phyloP scores from a whole-genome alignment of 2,797 vertebrate species.

The Psittacula echo region DNA sequence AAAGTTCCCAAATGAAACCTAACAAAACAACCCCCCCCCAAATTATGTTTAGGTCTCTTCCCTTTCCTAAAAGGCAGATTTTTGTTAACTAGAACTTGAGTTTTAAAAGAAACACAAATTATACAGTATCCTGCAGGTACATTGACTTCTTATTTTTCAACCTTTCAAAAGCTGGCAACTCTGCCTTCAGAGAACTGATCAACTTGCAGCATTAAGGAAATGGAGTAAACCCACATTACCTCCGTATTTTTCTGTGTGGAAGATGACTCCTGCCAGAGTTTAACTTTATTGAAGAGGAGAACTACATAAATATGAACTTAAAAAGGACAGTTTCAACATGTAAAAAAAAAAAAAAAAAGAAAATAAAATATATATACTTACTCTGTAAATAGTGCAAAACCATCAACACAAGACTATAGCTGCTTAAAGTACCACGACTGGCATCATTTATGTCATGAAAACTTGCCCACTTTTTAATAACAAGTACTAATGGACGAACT shows the following conservation, averaged over 20 bases:
- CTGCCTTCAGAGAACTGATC: constrained; percentile 10
- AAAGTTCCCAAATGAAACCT: background rate
- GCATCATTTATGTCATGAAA: constrained; percentile 93
- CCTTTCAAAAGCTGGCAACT: background rate
- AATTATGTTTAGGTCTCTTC: background rate
- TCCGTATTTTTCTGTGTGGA: background rate
- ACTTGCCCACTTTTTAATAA: constrained; percentile 94
- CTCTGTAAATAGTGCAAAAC: constrained; percentile 98
- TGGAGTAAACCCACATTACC: background rate
- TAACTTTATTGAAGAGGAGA: background rate
- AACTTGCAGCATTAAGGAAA: background rate
- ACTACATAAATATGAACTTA: background rate
- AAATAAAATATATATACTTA: constrained; percentile 79
- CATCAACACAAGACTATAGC: constrained; percentile 96
- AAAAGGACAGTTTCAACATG: background rate
- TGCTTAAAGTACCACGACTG: constrained; percentile 96
- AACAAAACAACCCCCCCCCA: background rate
- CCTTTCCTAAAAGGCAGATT: background rate
- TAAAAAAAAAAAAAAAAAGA: background rate
- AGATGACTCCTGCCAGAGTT: background rate
- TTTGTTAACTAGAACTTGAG: background rate
- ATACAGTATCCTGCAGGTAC: background rate
- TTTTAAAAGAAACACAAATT: background rate
- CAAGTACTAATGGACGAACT: constrained; percentile 91
- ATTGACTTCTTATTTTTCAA: background rate